phyloP scores from a whole-genome alignment of 2,113 vertebrate genomes.

The Alectura lathami region DNA sequence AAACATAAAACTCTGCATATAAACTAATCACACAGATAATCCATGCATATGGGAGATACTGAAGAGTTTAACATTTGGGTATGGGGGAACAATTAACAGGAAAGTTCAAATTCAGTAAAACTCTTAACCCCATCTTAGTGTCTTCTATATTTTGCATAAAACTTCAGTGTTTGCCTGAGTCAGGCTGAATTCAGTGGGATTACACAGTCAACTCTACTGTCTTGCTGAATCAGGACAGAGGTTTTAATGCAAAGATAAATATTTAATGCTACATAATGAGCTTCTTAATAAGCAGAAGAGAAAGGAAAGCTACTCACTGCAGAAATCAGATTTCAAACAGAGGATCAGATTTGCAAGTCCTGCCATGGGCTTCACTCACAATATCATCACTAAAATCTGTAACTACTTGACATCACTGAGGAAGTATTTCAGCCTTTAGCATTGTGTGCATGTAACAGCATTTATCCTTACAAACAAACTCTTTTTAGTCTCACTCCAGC shows the following conservation, averaged over 20 bases:
- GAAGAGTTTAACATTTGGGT: background rate
- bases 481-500: background rate
- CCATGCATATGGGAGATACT: background rate
- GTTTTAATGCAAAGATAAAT: constrained; percentile 45
- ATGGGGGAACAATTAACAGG: background rate
- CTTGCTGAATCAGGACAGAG: constrained; percentile 18
- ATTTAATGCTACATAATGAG: constrained; percentile 18
- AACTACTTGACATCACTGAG: background rate
- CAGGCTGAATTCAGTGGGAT: background rate
- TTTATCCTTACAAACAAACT: constrained; percentile 9
- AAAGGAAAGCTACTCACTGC: background rate
- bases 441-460: background rate
- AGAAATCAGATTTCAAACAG: constrained; percentile 10
- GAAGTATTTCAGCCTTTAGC: background rate
- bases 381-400: background rate
- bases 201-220: background rate
- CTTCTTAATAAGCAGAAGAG: background rate
- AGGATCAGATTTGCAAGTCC: background rate
- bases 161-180: background rate
- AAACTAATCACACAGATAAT: background rate
- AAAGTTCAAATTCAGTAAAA: background rate
- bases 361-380: background rate
- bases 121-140: background rate
- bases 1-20: background rate
- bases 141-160: background rate